Evolutionary conservation across 1,140 invertebrate genomes (phyloP).

Genomic region (Drosophila kanapiae): DNA sequence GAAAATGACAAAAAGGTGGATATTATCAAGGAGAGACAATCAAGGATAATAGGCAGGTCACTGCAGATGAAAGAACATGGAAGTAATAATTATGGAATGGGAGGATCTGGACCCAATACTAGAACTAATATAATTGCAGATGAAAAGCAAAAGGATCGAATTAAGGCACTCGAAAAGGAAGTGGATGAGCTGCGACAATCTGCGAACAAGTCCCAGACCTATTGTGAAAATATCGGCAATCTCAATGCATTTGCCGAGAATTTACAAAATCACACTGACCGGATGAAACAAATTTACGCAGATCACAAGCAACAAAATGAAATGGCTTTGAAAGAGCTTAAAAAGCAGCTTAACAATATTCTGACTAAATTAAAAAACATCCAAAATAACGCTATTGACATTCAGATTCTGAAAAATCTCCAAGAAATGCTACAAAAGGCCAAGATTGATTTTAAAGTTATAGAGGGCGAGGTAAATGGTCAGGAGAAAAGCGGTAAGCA

Average conservation of each 20-base stretch:
- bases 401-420: background rate
- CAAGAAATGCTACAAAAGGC: background rate
- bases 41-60: too few species aligned
- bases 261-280: background rate
- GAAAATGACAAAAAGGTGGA: background rate
- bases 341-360: background rate
- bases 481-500: background rate
- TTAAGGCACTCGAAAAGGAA: background rate
- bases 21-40: background rate
- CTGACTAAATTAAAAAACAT: background rate
- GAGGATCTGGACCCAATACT: too few species aligned
- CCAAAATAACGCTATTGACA: background rate
- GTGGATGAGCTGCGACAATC: background rate
- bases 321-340: background rate
- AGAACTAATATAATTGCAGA: background rate
- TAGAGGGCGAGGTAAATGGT: background rate
- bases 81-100: too few species aligned
- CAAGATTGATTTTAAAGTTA: background rate
- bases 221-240: constrained; percentile 19
- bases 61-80: background rate
- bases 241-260: background rate
- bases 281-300: constrained; percentile 6
- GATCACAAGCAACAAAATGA: background rate
- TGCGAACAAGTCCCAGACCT: background rate
- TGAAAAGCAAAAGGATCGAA: too few species aligned